Conservation (phyloP, 2,113 vertebrate genomes). For the Ceyx cyanopectus region DNA sequence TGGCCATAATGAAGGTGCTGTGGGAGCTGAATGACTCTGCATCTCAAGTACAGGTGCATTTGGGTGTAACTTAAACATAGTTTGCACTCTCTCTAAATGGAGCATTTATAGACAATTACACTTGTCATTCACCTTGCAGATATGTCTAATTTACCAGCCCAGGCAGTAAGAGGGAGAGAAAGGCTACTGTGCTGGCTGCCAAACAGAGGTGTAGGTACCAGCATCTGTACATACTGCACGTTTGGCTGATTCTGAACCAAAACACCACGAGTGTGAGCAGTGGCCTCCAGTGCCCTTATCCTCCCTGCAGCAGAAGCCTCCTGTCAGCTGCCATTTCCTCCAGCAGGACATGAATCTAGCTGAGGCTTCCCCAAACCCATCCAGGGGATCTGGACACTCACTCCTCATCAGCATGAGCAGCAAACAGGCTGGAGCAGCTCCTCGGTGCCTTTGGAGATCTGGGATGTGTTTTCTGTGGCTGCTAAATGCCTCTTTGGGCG, state of each 20-base stretch:
- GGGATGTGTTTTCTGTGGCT: not conserved
- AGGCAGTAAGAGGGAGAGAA: slow-evolving; percentile 51
- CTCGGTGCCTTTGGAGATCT: not conserved
- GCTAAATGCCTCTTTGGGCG: slow-evolving; percentile 19
- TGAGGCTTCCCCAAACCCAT: slow-evolving; percentile 48
- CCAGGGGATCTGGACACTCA: slow-evolving; percentile 65
- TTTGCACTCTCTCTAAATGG: slow-evolving; percentile 70
- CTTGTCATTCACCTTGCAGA: slow-evolving; percentile 71
- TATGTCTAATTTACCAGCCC: slow-evolving; percentile 51
- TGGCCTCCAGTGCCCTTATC: slow-evolving; percentile 17
- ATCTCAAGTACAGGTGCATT: slow-evolving; percentile 69
- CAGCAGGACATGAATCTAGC: slow-evolving; percentile 11
- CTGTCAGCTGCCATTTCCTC: slow-evolving; percentile 50
- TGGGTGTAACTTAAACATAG: slow-evolving; percentile 73
- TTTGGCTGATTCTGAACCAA: not conserved
- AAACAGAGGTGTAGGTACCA: slow-evolving; percentile 1
- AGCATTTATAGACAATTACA: slow-evolving; percentile 71
- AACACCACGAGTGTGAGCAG: not conserved
- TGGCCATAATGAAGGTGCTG: slow-evolving; percentile 62
- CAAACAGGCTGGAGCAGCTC: not conserved
- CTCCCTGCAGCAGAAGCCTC: slow-evolving; percentile 36
- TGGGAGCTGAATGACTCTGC: slow-evolving; percentile 62
- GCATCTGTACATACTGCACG: not conserved
- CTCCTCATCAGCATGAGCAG: slow-evolving; percentile 49
- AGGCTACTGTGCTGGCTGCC: slow-evolving; percentile 42